phyloP scores from a whole-genome alignment of 2,888 invertebrate genomes.

The Girardia tigrina region DNA sequence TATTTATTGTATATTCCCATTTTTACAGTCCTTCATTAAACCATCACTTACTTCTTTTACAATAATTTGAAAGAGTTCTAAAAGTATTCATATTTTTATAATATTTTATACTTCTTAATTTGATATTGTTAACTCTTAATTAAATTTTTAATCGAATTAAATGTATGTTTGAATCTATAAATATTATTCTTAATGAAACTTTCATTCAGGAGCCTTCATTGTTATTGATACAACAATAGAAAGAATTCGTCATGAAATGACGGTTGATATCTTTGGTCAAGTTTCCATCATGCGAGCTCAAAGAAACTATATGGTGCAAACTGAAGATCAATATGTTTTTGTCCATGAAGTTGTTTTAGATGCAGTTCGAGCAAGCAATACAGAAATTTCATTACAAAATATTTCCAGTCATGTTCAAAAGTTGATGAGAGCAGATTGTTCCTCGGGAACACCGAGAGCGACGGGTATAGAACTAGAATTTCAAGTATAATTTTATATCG shows the following conservation, averaged over 20 bases:
- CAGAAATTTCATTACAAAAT: slow-evolving; percentile 85
- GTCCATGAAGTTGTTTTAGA: slow-evolving; percentile 92
- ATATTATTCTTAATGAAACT: too few species aligned
- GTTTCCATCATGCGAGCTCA: slow-evolving; percentile 92
- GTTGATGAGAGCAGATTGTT: slow-evolving; percentile 62
- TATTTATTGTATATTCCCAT: too few species aligned
- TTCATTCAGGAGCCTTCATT: slow-evolving; percentile 63
- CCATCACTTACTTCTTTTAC: too few species aligned
- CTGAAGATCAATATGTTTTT: slow-evolving; percentile 98
- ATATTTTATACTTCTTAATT: too few species aligned
- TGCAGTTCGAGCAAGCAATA: slow-evolving; percentile 65
- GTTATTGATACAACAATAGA: slow-evolving; percentile 98
- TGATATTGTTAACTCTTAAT: too few species aligned
- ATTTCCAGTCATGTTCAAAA: slow-evolving; percentile 86
- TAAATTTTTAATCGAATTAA: too few species aligned
- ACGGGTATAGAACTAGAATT: slow-evolving; percentile 35
- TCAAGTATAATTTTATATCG: slow-evolving; percentile 29
- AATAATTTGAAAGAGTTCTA: too few species aligned
- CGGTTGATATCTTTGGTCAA: slow-evolving; percentile 95
- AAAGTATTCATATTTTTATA: too few species aligned
- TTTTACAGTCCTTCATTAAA: too few species aligned
- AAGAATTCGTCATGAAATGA: slow-evolving; percentile 85
- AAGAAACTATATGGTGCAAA: slow-evolving; percentile 91
- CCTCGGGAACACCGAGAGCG: not conserved
- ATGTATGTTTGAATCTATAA: too few species aligned